These are phyloP conservation scores for Coptodon rendalli DNA, from an alignment of 2,113 vertebrate species.

Conservation along the genomic window DNA sequence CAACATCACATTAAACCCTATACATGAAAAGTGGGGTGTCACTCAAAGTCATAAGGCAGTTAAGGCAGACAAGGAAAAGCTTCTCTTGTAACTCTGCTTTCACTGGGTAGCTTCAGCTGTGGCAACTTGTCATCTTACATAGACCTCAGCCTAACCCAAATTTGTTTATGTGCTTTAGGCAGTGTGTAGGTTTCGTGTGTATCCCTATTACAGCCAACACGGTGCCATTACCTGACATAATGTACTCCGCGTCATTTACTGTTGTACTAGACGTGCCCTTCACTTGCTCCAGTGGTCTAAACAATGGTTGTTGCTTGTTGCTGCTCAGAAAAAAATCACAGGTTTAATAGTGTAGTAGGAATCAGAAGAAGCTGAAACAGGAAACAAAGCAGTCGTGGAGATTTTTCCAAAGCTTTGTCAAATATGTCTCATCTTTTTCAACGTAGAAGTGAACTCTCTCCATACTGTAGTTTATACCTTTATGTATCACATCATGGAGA, in stretches of 20 bases:
- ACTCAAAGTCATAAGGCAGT: neutral
- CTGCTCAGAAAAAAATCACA: neutral
- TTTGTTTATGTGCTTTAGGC: neutral
- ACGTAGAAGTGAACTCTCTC: neutral
- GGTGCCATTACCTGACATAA: neutral
- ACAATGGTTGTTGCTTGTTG: neutral
- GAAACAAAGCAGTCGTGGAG: neutral
- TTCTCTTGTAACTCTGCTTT: neutral
- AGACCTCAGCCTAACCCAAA: neutral
- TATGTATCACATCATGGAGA: neutral
- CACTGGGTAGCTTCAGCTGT: neutral
- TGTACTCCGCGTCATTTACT: neutral
- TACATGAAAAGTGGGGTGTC: neutral
- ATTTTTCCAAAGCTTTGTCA: neutral
- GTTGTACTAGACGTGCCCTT: neutral
- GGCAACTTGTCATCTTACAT: neutral
- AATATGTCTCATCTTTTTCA: neutral
- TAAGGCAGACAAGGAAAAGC: neutral
- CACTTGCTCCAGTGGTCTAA: neutral
- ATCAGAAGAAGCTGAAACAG: neutral
- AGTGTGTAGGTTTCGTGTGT: neutral
- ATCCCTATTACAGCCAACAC: neutral
- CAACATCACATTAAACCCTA: neutral
- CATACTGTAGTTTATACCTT: neutral
- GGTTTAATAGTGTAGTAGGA: neutral